A percentile compares a stretch with the other conserved stretches of the same genome.
Evolutionary conservation across 2,797 vertebrate species (phyloP).

Genomic region (Eupleurogrammus muticus): DNA sequence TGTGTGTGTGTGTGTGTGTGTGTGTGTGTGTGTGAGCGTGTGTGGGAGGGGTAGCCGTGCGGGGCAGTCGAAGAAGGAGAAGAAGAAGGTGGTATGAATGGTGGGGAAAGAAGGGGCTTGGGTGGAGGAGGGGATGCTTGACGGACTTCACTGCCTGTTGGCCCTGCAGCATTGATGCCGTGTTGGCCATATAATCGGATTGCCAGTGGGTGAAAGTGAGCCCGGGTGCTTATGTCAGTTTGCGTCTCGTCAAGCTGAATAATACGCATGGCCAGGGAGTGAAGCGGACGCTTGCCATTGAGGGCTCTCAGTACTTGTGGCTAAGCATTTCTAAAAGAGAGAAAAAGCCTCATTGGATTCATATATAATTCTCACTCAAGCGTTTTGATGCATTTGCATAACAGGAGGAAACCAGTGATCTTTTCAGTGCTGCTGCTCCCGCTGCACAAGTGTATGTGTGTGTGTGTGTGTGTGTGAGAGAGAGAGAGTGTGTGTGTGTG

Average conservation of each 20-base stretch:
- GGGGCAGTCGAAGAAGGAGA: slow-evolving; percentile 58
- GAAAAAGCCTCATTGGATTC: slow-evolving; percentile 92
- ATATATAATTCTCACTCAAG: slow-evolving; percentile 97
- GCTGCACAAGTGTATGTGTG: slow-evolving; percentile 75
- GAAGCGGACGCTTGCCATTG: slow-evolving; percentile 81
- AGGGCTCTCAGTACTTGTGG: slow-evolving; percentile 84
- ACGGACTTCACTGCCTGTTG: slow-evolving; percentile 90
- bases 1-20: slow-evolving; percentile 47
- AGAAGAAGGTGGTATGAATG: slow-evolving; percentile 86
- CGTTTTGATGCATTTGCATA: slow-evolving; percentile 90
- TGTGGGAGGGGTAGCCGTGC: slow-evolving; percentile 83
- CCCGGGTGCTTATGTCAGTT: slow-evolving; percentile 97
- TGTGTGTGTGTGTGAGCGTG: slow-evolving; percentile 26
- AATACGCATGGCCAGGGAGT: slow-evolving; percentile 90
- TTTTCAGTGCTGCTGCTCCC: slow-evolving; percentile 77
- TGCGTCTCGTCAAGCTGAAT: slow-evolving; percentile 94
- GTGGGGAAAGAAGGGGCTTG: slow-evolving; percentile 83
- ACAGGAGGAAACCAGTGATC: slow-evolving; percentile 81
- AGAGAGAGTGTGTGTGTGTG: not conserved
- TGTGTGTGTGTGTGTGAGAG: slow-evolving; percentile 63
- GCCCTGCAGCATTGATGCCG: slow-evolving; percentile 91
- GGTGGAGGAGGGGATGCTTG: slow-evolving; percentile 88
- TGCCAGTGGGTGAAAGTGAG: slow-evolving; percentile 93
- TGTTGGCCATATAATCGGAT: slow-evolving; percentile 95
- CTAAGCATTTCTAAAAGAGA: slow-evolving; percentile 88